These are phyloP conservation scores for Toxotes lorentzi DNA, from an alignment of 2,797 vertebrate genomes.

Conservation along the genomic window DNA sequence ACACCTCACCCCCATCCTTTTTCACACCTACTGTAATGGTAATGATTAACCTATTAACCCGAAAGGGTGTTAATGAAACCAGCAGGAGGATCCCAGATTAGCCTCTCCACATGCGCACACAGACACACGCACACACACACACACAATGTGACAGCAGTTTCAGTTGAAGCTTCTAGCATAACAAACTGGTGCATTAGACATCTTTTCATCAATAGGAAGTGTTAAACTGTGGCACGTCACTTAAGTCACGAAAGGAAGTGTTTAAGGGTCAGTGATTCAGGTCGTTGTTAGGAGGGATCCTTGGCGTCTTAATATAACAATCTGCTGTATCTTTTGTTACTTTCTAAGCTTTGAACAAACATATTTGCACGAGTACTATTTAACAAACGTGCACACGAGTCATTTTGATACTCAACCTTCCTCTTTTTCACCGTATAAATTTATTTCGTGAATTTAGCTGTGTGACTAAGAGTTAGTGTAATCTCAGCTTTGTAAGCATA, in stretches of 20 bases:
- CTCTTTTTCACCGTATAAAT: slow-evolving; percentile 9
- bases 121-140: slow-evolving; percentile 9
- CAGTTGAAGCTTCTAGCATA: slow-evolving; percentile 16
- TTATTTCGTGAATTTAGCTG: neutral
- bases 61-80: slow-evolving; percentile 64
- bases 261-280: slow-evolving; percentile 38
- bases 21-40: slow-evolving; percentile 56
- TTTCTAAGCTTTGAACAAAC: neutral
- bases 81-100: slow-evolving; percentile 56
- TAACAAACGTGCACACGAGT: neutral
- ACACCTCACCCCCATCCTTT: slow-evolving; percentile 16
- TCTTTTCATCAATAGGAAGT: slow-evolving; percentile 49
- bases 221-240: slow-evolving; percentile 1
- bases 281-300: slow-evolving; percentile 3
- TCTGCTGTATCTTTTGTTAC: neutral
- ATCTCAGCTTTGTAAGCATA: neutral
- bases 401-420: neutral
- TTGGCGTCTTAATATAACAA: neutral
- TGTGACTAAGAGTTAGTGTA: slow-evolving; percentile 8
- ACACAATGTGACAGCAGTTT: slow-evolving; percentile 39
- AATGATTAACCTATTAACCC: slow-evolving; percentile 54
- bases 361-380: neutral
- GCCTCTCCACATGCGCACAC: slow-evolving; percentile 14
- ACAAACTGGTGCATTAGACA: slow-evolving; percentile 8
- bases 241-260: slow-evolving; percentile 46